These are phyloP conservation scores for Eremophila alpestris DNA, from an alignment of 2,797 vertebrate species.

Conservation along the genomic window DNA sequence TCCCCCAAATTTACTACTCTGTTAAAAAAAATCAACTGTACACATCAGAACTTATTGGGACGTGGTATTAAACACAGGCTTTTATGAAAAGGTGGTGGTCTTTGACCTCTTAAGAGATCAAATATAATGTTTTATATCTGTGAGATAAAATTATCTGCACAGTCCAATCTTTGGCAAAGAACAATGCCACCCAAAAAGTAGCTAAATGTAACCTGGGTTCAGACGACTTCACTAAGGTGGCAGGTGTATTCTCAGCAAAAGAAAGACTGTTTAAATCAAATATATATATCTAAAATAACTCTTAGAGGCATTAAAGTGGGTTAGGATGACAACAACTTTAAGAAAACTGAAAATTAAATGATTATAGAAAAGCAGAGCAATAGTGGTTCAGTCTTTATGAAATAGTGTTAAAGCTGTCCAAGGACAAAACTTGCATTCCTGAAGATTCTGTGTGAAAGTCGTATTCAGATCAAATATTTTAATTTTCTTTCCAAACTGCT, in stretches of 20 bases:
- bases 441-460: background rate
- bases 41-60: background rate
- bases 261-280: background rate
- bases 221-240: background rate
- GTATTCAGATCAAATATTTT: background rate
- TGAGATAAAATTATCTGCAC: background rate
- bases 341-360: background rate
- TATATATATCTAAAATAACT: accelerated
- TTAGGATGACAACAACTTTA: background rate
- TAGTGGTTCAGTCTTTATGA: background rate
- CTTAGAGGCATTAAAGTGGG: background rate
- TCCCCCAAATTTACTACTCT: background rate
- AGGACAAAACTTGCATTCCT: background rate
- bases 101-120: background rate
- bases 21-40: background rate
- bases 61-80: background rate
- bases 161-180: background rate
- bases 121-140: background rate
- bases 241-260: background rate
- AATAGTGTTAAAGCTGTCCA: background rate
- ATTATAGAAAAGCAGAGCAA: background rate
- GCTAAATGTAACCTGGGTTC: background rate
- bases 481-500: background rate
- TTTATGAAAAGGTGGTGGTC: background rate
- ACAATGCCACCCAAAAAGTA: background rate